Evolutionary conservation across 1,140 invertebrate genomes (phyloP).

Genomic region (Drosophila teissieri): DNA sequence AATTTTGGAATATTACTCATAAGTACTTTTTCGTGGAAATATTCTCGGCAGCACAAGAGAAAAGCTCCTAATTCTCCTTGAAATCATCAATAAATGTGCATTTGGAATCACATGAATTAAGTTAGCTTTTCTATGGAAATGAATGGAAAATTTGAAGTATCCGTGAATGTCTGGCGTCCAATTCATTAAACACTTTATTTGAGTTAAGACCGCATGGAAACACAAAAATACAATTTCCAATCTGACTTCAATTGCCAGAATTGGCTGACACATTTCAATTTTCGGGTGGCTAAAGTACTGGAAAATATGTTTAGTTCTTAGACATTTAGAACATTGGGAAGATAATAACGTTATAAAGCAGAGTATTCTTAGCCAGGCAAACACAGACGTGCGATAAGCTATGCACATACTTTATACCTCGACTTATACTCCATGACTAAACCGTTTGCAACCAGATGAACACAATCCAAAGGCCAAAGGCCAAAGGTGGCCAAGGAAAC

Average conservation of each 20-base stretch:
- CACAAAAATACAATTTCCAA: background rate
- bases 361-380: background rate
- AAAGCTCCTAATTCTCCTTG: too few relatives aligned
- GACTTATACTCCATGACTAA: background rate
- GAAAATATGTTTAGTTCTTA: too few relatives aligned
- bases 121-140: background rate
- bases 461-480: background rate
- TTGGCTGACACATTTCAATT: slow-evolving; percentile 2
- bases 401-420: background rate
- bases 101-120: slow-evolving; percentile 9
- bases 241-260: background rate
- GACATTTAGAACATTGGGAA: background rate
- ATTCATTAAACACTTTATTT: slow-evolving; percentile 11
- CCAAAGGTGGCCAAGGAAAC: slow-evolving; percentile 13
- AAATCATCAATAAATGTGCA: background rate
- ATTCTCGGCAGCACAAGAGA: too few relatives aligned
- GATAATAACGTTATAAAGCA: slow-evolving; percentile 1
- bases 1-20: too few relatives aligned
- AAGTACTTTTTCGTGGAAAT: too few relatives aligned
- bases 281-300: background rate
- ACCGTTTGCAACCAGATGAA: background rate
- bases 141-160: slow-evolving; percentile 13
- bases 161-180: background rate
- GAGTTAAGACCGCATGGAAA: background rate
- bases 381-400: slow-evolving; percentile 13